Evolutionary conservation across 2,888 invertebrate species (phyloP).

Genomic region (Cheilosia soror): DNA sequence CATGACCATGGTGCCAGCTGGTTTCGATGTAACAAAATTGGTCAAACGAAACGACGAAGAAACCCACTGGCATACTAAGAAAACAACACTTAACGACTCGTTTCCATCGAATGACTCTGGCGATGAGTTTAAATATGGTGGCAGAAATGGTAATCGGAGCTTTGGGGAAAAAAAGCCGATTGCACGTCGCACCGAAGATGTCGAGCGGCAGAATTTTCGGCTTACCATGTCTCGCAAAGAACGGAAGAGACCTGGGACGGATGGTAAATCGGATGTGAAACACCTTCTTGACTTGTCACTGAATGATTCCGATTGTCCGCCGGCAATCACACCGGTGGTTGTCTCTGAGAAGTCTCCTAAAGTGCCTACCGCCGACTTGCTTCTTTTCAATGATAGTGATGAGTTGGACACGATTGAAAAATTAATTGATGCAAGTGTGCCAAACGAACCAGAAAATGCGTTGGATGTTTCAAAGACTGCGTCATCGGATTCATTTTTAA

Average conservation of each 20-base stretch:
- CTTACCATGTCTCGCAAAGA: conserved; percentile 69
- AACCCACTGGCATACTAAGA: conserved; percentile 78
- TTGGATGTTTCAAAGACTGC: conserved; percentile 1
- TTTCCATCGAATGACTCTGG: conserved; percentile 32
- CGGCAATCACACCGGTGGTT: conserved; percentile 33
- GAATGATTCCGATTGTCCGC: conserved; percentile 24
- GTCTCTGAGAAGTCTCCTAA: neutral
- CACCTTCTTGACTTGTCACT: conserved; percentile 49
- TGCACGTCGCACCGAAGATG: conserved; percentile 47
- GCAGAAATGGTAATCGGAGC: neutral
- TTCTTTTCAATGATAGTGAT: conserved; percentile 16
- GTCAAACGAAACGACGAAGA: conserved; percentile 75
- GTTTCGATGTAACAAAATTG: conserved; percentile 77
- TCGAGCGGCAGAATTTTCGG: conserved; percentile 70
- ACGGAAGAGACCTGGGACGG: conserved; percentile 47
- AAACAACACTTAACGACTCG: conserved; percentile 76
- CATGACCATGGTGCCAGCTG: conserved; percentile 77
- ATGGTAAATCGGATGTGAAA: neutral
- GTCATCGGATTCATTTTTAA: conserved; percentile 44
- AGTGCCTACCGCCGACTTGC: neutral
- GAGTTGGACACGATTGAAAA: neutral
- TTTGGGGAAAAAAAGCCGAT: neutral
- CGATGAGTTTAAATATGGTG: conserved; percentile 1
- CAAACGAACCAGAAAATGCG: neutral
- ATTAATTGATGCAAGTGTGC: conserved; percentile 23